Conservation (phyloP, 2,797 vertebrate species). For the Coracias cyanogaster region DNA sequence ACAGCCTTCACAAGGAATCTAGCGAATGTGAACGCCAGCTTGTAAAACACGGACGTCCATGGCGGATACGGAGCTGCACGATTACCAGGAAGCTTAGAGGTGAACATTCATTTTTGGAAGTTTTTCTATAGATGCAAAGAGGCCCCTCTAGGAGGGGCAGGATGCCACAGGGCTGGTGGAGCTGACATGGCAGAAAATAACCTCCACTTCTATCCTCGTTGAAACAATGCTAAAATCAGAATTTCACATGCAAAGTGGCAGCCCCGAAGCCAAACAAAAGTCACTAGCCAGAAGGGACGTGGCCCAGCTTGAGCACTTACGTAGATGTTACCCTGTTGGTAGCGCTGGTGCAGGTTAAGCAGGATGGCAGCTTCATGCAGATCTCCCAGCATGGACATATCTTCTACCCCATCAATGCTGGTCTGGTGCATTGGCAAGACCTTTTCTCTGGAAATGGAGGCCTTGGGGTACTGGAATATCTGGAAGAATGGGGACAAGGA, state of each 20-base stretch:
- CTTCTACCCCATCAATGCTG: constrained; percentile 89
- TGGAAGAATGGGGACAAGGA: constrained; percentile 46
- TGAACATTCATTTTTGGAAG: not conserved
- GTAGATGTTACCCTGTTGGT: constrained; percentile 89
- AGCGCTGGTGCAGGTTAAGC: constrained; percentile 90
- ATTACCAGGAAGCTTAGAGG: not conserved
- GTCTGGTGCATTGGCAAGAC: constrained; percentile 88
- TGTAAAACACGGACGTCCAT: not conserved
- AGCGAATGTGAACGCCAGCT: not conserved
- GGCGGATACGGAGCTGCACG: not conserved
- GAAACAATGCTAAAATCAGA: not conserved
- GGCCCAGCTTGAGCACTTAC: constrained; percentile 76
- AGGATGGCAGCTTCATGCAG: constrained; percentile 92
- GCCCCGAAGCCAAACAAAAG: not conserved
- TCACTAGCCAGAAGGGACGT: not conserved
- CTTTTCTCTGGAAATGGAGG: constrained; percentile 80
- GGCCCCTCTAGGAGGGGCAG: not conserved
- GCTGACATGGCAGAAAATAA: not conserved
- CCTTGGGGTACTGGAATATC: constrained; percentile 82
- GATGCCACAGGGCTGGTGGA: not conserved
- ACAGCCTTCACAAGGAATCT: not conserved
- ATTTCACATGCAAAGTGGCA: not conserved
- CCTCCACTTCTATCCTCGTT: not conserved
- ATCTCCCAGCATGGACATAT: constrained; percentile 91
- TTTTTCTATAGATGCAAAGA: not conserved